phyloP scores from a whole-genome alignment of 2,888 invertebrate genomes.

The Meteorus cinctellus region DNA sequence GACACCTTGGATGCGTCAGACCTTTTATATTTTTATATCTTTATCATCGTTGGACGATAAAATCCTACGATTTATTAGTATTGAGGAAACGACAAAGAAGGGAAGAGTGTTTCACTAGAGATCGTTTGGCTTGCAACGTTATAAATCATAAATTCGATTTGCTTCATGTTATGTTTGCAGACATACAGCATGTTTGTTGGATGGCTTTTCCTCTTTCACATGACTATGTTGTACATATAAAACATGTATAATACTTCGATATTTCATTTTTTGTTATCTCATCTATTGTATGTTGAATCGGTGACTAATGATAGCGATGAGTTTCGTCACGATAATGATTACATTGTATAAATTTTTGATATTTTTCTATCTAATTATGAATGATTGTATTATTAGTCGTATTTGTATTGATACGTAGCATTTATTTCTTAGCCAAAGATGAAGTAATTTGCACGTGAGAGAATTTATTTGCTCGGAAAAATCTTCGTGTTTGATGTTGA shows the following conservation, averaged over 20 bases:
- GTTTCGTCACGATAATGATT: neutral
- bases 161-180: neutral
- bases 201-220: neutral
- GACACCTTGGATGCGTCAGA: neutral
- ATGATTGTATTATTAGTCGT: neutral
- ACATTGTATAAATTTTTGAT: neutral
- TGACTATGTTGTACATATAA: neutral
- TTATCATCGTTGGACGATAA: neutral
- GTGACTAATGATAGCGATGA: neutral
- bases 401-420: neutral
- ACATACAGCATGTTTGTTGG: neutral
- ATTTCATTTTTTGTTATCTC: neutral
- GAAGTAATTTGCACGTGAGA: neutral
- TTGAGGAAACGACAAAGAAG: conserved; percentile 28
- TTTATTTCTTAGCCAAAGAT: neutral
- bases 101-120: neutral
- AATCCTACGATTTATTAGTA: neutral
- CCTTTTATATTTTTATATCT: neutral
- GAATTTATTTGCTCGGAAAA: conserved; percentile 57
- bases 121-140: neutral
- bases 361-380: neutral
- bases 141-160: conserved; percentile 23
- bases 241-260: neutral
- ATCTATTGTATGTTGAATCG: neutral
- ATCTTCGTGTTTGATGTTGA: conserved; percentile 65